Evolutionary conservation across 2,113 vertebrate genomes (phyloP), one percentile per base, ranked within the genome.

Genomic region (Typhlomys cinereus): DNA sequence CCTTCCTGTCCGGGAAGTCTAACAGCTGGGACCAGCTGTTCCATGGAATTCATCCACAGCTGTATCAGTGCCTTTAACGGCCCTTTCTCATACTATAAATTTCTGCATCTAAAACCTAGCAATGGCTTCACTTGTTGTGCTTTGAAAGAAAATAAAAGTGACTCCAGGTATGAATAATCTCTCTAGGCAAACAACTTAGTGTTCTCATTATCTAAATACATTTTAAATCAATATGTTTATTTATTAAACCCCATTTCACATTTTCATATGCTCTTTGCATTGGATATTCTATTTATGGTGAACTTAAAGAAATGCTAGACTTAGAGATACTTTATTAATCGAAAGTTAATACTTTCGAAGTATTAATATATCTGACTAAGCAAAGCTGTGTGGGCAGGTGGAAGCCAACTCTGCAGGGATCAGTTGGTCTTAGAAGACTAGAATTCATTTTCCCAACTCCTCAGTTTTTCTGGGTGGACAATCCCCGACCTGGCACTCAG

Each of bases 221-320:
- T 66, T 89, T 73, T 81, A 36, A 85, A 67, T 88, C 50, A 71
- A 76, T 27, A 96, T 70, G 67, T 54, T 80, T n/a, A n/a, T n/a
- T n/a, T n/a, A n/a, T n/a, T 87, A 36, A 84, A 84, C 71, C 48
- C 41, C 83, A 61, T 25, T n/a, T 48, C 36, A 78, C 4, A 54
- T 66, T 59, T 89, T 54, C n/a, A 50, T 44, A 66, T 44, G 14
- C 66, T 66, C 25, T 73, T 85, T 52, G 13, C 66, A 41, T 41
- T 89, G 17, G 34, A 39, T 57, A 69, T 18, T 66, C 4, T 87
- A 34, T 82, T 57, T 88, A 18, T 62, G 41, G 80, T 0, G 79
- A 85, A 46, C 73, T 71, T 57, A 34, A 93, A 62, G 13, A 67
- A 62, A 91, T 23, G 12, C 14, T 59, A 44, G 27, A 31, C 50